These are phyloP conservation scores for Megalops cyprinoides DNA, from an alignment of 2,797 vertebrate species.

Conservation along the genomic window DNA sequence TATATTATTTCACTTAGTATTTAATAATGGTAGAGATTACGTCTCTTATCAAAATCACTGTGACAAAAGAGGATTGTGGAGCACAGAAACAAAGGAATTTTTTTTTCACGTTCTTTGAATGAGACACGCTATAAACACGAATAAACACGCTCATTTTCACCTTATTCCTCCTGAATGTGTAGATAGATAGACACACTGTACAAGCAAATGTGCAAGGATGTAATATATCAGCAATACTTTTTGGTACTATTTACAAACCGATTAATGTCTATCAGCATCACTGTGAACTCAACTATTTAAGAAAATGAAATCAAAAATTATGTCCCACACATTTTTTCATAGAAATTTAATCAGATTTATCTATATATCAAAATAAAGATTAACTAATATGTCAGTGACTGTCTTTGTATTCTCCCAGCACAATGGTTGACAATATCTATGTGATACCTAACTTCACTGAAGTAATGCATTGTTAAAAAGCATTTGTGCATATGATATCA, in stretches of 20 bases:
- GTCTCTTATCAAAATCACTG: slow-evolving; percentile 1
- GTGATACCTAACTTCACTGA: neutral
- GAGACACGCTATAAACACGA: too few relatives aligned
- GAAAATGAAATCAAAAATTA: neutral
- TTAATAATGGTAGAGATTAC: neutral
- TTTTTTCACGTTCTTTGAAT: neutral
- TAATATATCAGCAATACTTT: too few relatives aligned
- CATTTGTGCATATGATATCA: neutral
- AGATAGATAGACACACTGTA: too few relatives aligned
- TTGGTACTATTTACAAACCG: too few relatives aligned
- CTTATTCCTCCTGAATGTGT: too few relatives aligned
- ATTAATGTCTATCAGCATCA: neutral
- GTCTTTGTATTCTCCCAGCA: neutral
- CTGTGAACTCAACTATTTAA: neutral
- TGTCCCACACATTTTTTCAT: neutral
- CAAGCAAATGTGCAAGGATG: too few relatives aligned
- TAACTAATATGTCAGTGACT: neutral
- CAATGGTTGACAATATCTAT: neutral
- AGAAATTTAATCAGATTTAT: too few relatives aligned
- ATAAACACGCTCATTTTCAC: too few relatives aligned
- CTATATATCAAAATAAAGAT: too few relatives aligned
- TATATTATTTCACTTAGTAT: neutral
- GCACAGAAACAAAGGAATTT: neutral
- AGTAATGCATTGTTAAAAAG: slow-evolving; percentile 47
- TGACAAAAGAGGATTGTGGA: neutral